Evolutionary conservation across 2,888 invertebrate genomes (phyloP), one percentile per base, ranked within the genome.

Genomic region (Autographa pulchrina): DNA sequence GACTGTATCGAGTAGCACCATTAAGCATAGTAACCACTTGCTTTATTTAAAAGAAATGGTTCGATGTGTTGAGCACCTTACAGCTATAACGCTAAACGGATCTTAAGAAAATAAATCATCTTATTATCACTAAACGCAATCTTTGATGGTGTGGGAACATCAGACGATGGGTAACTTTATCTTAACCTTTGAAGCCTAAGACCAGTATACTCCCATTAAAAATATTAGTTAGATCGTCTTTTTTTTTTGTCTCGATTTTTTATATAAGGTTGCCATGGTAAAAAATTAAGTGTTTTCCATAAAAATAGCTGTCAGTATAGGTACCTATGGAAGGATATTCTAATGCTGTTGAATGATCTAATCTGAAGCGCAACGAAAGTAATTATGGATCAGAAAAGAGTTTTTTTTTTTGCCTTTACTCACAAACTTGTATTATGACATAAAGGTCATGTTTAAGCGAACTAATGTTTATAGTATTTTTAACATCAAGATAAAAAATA

Each of bases 121-220:
- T 18, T 7, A 14, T 13, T 61, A 75, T 70, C 60, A 63, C 13
- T 5, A 48, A 70, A 61, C 25, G 6, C 31, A n/a, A 75, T 75
- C 65, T 66, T 13, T 13, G 38, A 18, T 48, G 43, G 35, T 68
- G 70, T 75, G 54, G 41, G 54, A 70, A 63, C 31, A 43, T 7
- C 16, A 14, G 16, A 54, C 20, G 11, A 60, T 65, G 18, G n/a
- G 48, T 41, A 63, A 56, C 56, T 54, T 59, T 14, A 32, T 7
- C 35, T 54, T 58, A 31, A 18, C 5, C n/a, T 54, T 43, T 61
- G 14, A 11, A 61, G 8, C 18, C 32, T 18, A 25, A 7, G 4
- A 16, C 25, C 8, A 48, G 31, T 62, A 62, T 14, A 43, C 41
- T 14, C 20, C 41, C 41, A 43, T 43, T 41, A 16, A 43, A 62